A percentile compares a stretch with the other conserved stretches of the same genome.
Evolutionary conservation across 2,113 vertebrate species (phyloP).

Genomic region (Butorides virescens): DNA sequence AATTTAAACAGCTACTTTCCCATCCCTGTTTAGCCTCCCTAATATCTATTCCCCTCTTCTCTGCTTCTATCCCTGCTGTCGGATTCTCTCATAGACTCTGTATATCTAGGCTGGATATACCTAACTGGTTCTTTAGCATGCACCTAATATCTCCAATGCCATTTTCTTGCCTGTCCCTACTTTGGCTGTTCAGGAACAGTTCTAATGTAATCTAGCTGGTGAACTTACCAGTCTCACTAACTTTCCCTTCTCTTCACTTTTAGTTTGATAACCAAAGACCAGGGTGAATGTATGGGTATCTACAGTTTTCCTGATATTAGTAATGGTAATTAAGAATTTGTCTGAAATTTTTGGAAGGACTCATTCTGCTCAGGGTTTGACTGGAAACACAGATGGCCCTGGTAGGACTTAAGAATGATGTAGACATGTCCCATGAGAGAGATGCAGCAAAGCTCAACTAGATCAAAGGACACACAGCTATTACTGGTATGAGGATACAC

Average conservation of each 20-base stretch:
- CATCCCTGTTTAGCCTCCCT: not conserved
- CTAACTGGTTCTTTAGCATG: not conserved
- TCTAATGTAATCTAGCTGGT: not conserved
- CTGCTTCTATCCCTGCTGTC: not conserved
- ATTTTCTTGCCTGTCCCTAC: not conserved
- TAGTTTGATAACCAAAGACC: not conserved
- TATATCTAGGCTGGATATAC: not conserved
- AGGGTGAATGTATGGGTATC: not conserved
- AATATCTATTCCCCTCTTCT: not conserved
- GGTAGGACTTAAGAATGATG: not conserved
- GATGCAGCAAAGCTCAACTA: not conserved
- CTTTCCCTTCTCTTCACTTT: not conserved
- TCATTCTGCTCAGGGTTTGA: not conserved
- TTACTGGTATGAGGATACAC: not conserved
- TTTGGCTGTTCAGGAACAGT: not conserved
- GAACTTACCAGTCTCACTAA: not conserved
- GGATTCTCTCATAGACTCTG: not conserved
- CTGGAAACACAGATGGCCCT: not conserved
- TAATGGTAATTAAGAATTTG: not conserved
- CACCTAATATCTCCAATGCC: not conserved
- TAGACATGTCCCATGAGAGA: not conserved
- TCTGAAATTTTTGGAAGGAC: not conserved
- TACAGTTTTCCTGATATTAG: not conserved
- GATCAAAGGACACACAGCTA: not conserved
- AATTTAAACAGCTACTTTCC: not conserved